Percentiles rank a stretch among this genome's conserved stretches.
Conservation (phyloP, 2,888 invertebrate species). For the Amblyjoppa proteus region DNA sequence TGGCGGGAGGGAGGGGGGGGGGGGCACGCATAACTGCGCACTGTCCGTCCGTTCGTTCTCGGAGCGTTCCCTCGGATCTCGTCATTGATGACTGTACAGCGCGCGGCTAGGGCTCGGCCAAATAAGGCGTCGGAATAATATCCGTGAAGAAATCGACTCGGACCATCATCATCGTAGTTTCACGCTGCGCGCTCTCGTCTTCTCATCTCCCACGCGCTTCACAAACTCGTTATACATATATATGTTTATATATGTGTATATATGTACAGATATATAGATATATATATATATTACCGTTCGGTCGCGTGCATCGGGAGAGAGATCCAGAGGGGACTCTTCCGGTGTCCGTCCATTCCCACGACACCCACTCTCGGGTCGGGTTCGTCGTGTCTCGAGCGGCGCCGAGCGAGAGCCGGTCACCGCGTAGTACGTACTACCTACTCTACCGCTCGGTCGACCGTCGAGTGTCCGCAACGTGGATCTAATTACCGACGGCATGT, state of each 20-base stretch:
- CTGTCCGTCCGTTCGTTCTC: background rate
- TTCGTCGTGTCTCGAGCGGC: constrained; percentile 40
- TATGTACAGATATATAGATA: no score
- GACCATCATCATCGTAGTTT: constrained; percentile 8
- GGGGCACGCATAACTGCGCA: constrained; percentile 39
- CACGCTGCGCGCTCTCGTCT: background rate
- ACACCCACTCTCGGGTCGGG: constrained; percentile 51
- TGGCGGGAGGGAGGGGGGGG: no score
- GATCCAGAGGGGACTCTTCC: constrained; percentile 50
- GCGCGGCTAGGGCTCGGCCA: constrained; percentile 4
- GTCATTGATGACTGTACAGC: constrained; percentile 40
- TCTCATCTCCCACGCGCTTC: constrained; percentile 30
- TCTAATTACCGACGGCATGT: constrained; percentile 63
- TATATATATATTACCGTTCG: background rate
- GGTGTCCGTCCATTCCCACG: constrained; percentile 60
- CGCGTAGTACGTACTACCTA: constrained; percentile 27
- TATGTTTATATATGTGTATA: no score
- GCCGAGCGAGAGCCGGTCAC: constrained; percentile 36
- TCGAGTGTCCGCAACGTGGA: constrained; percentile 63
- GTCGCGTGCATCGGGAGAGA: constrained; percentile 35
- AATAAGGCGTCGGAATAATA: constrained; percentile 40
- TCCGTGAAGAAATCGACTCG: constrained; percentile 33
- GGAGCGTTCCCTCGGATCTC: background rate
- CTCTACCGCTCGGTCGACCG: constrained; percentile 34
- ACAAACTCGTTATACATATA: background rate